Conservation (phyloP, 2,888 invertebrate species). For the Pristionchus maxplancki region DNA sequence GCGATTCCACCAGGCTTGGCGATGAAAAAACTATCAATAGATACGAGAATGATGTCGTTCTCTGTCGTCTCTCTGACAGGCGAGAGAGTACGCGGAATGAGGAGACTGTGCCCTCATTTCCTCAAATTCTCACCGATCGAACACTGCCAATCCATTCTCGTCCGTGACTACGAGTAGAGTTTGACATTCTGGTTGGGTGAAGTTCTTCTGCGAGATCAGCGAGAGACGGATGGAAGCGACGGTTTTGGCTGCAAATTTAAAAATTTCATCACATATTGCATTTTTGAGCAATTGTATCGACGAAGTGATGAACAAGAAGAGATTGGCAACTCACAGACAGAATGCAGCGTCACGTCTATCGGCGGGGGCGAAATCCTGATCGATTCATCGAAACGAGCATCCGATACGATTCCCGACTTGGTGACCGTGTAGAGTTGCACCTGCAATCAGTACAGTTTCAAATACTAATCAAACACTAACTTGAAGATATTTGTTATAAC, state of each 20-base stretch:
- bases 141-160: slow-evolving; percentile 65
- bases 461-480: too few relatives aligned
- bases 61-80: too few relatives aligned
- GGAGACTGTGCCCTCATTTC: too few relatives aligned
- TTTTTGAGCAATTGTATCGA: too few relatives aligned
- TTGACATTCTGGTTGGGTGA: slow-evolving; percentile 45
- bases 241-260: slow-evolving; percentile 33
- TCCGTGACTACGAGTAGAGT: slow-evolving; percentile 64
- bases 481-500: too few relatives aligned
- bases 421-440: slow-evolving; percentile 76
- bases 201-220: neutral
- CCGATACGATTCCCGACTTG: slow-evolving; percentile 75
- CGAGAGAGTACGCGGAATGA: too few relatives aligned
- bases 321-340: slow-evolving; percentile 56
- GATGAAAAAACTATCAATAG: too few relatives aligned
- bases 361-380: slow-evolving; percentile 68
- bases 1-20: too few relatives aligned
- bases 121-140: slow-evolving; percentile 59
- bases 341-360: slow-evolving; percentile 66
- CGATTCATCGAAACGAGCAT: slow-evolving; percentile 56
- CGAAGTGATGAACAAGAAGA: neutral
- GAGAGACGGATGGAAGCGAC: slow-evolving; percentile 47
- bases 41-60: too few relatives aligned
- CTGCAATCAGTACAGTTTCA: slow-evolving; percentile 47
- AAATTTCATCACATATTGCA: neutral